phyloP scores from a whole-genome alignment of 2,888 invertebrate genomes.

The Caradrina clavipalpis region DNA sequence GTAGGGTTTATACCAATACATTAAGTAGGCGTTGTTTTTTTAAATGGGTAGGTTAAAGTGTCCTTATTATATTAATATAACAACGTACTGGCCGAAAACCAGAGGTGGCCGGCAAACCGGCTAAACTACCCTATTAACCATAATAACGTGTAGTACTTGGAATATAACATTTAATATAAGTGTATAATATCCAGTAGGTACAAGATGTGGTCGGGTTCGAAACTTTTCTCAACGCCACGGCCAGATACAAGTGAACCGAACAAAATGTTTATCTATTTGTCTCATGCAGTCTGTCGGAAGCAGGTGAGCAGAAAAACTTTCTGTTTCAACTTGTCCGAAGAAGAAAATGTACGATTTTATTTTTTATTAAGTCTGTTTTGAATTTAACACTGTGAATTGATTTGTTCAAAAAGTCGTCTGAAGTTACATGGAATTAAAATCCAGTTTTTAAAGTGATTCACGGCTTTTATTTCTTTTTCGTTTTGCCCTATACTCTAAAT shows the following conservation, averaged over 20 bases:
- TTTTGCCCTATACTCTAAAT: background rate
- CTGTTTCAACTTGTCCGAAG: background rate
- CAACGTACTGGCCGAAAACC: too few species aligned
- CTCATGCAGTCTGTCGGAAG: background rate
- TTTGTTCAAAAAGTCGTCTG: background rate
- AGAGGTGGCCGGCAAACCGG: too few species aligned
- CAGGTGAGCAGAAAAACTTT: conserved; percentile 3
- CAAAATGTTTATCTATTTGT: conserved; percentile 1
- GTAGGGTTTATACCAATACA: too few species aligned
- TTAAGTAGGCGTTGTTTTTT: too few species aligned
- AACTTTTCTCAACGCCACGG: background rate
- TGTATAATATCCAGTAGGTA: background rate
- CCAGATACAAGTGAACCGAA: background rate
- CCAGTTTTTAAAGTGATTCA: background rate
- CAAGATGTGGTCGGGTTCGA: background rate
- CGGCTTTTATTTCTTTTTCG: background rate
- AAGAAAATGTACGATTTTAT: background rate
- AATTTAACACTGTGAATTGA: conserved; percentile 5
- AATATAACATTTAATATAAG: background rate
- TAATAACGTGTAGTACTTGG: background rate
- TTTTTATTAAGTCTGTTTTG: background rate
- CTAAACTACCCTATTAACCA: too few species aligned
- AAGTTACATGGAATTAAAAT: background rate
- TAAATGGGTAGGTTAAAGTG: too few species aligned
- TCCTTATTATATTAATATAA: too few species aligned